Conservation (phyloP, 2,888 invertebrate genomes). For the Noctua fimbriata region DNA sequence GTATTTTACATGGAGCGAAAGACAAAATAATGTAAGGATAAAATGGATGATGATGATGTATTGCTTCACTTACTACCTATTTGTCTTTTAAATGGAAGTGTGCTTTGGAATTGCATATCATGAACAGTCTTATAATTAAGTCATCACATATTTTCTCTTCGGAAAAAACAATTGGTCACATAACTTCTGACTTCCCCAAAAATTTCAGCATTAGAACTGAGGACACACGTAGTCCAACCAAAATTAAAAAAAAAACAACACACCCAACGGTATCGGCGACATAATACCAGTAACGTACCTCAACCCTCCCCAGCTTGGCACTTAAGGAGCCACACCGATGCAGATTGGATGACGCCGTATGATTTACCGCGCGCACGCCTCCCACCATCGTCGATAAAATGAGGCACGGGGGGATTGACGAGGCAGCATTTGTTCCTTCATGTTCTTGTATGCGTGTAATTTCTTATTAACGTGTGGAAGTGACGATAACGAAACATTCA, state of each 20-base stretch:
- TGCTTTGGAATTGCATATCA: background rate
- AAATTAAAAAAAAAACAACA: constrained; percentile 25
- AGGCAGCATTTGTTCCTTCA: constrained; percentile 54
- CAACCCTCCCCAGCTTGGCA: constrained; percentile 61
- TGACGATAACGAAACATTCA: constrained; percentile 28
- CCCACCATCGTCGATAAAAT: constrained; percentile 66
- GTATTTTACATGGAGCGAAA: too few relatives aligned
- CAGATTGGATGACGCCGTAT: constrained; percentile 75
- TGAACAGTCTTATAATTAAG: background rate
- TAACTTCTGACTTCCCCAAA: background rate
- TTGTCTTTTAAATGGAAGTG: background rate
- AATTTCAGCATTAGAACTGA: constrained; percentile 7
- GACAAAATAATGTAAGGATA: background rate
- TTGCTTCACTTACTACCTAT: background rate
- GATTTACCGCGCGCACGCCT: constrained; percentile 70
- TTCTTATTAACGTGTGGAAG: constrained; percentile 51
- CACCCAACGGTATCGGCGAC: constrained; percentile 9
- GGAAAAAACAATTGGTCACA: too few relatives aligned
- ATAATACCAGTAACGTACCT: constrained; percentile 59
- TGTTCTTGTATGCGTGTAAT: constrained; percentile 54
- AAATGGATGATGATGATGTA: background rate
- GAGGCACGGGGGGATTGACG: constrained; percentile 64
- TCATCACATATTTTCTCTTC: background rate
- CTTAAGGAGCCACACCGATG: constrained; percentile 70
- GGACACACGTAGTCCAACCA: constrained; percentile 6